A percentile compares a stretch with the other conserved stretches of the same genome.
These are phyloP conservation scores for Jacana jacana DNA, from an alignment of 2,113 vertebrate species.

Conservation along the genomic window DNA sequence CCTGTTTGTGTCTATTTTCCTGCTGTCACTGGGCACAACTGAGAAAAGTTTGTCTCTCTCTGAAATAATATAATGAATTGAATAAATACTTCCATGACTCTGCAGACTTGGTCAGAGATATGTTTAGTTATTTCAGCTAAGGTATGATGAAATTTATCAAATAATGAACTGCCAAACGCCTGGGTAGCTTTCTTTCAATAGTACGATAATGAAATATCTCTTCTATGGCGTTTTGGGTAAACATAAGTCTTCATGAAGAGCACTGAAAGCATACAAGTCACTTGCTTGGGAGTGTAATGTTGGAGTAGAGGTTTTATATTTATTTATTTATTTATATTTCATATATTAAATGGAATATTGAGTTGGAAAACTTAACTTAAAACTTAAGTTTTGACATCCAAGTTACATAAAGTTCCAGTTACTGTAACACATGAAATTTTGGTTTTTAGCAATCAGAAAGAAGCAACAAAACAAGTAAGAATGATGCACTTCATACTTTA, in stretches of 20 bases:
- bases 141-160: not conserved
- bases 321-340: too few relatives aligned
- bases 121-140: not conserved
- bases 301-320: not conserved
- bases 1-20: not conserved
- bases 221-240: not conserved
- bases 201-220: not conserved
- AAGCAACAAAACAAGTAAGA: not conserved
- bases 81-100: not conserved
- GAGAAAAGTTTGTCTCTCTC: not conserved
- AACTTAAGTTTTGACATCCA: not conserved
- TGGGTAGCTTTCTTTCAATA: not conserved
- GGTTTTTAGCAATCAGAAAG: not conserved
- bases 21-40: not conserved
- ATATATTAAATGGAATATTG: not conserved
- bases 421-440: not conserved
- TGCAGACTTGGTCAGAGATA: not conserved
- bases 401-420: not conserved
- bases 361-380: not conserved
- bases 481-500: not conserved
- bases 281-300: not conserved
- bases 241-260: not conserved
- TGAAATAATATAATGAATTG: not conserved
- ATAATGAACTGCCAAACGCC: not conserved
- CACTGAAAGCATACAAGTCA: not conserved